Evolutionary conservation across 2,113 vertebrate genomes (phyloP).

Genomic region (Variabilichromis moorii): DNA sequence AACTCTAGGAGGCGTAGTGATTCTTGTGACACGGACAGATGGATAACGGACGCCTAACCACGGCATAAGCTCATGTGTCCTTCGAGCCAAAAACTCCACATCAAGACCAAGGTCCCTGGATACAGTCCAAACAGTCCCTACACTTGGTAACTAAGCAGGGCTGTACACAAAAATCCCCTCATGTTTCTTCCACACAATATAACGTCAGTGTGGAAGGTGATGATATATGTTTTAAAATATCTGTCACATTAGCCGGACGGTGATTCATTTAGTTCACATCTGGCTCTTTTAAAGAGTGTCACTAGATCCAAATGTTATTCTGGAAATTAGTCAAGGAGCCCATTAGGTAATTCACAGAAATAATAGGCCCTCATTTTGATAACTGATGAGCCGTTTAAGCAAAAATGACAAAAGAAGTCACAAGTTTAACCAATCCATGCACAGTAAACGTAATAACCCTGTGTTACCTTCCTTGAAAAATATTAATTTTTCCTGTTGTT

Average conservation of each 20-base stretch:
- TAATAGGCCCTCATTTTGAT: neutral
- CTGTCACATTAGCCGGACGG: neutral
- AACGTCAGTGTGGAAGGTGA: neutral
- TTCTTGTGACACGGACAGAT: neutral
- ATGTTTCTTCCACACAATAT: neutral
- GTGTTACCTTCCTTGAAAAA: neutral
- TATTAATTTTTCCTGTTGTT: fast-evolving
- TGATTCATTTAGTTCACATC: neutral
- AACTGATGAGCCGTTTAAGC: neutral
- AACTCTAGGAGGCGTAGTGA: neutral
- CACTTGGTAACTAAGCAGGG: neutral
- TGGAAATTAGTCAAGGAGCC: neutral
- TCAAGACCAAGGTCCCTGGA: neutral
- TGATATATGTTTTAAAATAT: neutral
- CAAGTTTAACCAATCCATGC: neutral
- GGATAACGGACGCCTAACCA: neutral
- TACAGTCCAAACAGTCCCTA: neutral
- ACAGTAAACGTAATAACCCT: neutral
- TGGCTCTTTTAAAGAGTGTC: neutral
- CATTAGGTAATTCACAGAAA: neutral
- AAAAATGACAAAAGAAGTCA: neutral
- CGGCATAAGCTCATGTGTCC: fast-evolving
- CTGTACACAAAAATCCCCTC: fast-evolving
- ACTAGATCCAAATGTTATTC: neutral
- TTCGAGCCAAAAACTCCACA: neutral